Evolutionary conservation across 2,888 invertebrate genomes (phyloP), one percentile per base, ranked within the genome.

Genomic region (Anthoptus insignis): DNA sequence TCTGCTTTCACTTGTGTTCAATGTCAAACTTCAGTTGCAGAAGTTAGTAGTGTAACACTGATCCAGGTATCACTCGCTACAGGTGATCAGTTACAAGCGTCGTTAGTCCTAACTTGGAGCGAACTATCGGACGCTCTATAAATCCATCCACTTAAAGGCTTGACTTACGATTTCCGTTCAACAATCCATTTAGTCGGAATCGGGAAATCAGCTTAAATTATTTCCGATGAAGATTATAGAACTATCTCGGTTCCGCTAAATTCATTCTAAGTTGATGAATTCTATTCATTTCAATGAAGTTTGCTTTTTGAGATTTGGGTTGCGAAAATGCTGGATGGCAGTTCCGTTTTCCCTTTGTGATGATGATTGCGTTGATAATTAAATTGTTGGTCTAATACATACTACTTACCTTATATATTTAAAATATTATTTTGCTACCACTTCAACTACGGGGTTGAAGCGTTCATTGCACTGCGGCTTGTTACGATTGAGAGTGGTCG

Each of bases 161-260:
- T 60, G 65, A 65, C 59, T 65, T 65, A 65, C 50, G 54, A 56
- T 57, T 64, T 42, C 60, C 56, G 50, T 56, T 60, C 64, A 68
- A 66, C 66, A 65, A 70, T 65, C 61, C 68, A 61, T 68, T 70
- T 66, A 59, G 66, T 57, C 58, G 47, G 54, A 56, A 65, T 64
- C 58, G 29, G 57, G 58, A 64, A 68, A 69, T 71, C 69, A 65
- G 68, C 58, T 64, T 47, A 67, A 69, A 68, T 68, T 65, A 71
- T 69, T 68, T 69, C 61, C 68, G 69, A 71, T 67, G 67, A 66
- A 69, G 65, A 65, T 71, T 71, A 66, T 61, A 52, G 64, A 71
- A 71, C 54, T 67, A 67, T 59, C 24, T 39, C 64, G 42, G 64
- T 64, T 45, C 29, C 6, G 42, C 37, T 49, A 24, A 47, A 56